A percentile compares a stretch with the other conserved stretches of the same genome.
Evolutionary conservation across 2,797 vertebrate species (phyloP).

Genomic region (Lagocephalus sceleratus): DNA sequence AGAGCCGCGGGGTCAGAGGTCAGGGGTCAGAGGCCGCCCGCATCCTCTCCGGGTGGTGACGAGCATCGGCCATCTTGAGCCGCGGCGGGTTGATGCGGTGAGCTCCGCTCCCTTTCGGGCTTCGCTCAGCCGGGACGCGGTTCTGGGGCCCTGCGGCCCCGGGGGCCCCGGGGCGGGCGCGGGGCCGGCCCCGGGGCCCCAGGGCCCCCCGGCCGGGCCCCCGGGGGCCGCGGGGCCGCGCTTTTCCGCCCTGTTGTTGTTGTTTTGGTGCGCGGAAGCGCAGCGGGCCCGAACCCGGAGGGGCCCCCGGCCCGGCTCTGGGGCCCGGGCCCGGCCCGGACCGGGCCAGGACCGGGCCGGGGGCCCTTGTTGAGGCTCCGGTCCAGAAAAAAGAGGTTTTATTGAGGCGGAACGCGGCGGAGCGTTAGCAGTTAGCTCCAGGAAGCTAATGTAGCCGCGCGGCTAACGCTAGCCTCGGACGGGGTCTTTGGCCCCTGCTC

Average conservation of each 20-base stretch:
- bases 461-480: conserved; percentile 30
- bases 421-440: neutral
- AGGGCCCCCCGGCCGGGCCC: too few species aligned
- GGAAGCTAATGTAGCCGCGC: conserved; percentile 10
- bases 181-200: too few species aligned
- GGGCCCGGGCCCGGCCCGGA: too few species aligned
- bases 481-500: conserved; percentile 16
- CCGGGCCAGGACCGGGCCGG: too few species aligned
- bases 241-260: too few species aligned
- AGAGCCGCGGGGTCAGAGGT: conserved; percentile 77
- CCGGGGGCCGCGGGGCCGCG: too few species aligned
- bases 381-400: accelerated
- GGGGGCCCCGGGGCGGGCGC: too few species aligned
- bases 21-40: conserved; percentile 89
- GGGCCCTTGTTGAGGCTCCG: too few species aligned
- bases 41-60: conserved; percentile 86
- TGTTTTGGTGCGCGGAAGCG: conserved; percentile 51
- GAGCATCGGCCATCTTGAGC: conserved; percentile 96
- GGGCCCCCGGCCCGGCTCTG: too few species aligned
- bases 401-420: accelerated
- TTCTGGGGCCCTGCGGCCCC: too few species aligned
- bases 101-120: conserved; percentile 69
- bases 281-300: conserved; percentile 43
- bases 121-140: neutral
- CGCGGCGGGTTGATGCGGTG: conserved; percentile 97